Evolutionary conservation across 1,140 invertebrate species (phyloP).

Genomic region (Gonatopus flavifemur): DNA sequence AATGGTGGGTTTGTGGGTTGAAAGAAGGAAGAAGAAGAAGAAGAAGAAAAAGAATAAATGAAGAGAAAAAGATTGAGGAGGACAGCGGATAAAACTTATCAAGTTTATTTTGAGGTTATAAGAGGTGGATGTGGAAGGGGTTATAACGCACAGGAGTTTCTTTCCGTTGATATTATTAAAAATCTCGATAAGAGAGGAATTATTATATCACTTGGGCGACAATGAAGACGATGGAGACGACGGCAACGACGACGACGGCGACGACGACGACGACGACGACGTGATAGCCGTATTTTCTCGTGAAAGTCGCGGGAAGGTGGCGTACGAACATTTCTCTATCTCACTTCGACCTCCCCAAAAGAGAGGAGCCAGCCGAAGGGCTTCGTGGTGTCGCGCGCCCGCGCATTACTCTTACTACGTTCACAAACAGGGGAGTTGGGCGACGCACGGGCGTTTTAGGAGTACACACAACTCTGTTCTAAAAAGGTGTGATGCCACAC

Average conservation of each 20-base stretch:
- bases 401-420: constrained; percentile 43
- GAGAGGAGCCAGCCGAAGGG: background rate
- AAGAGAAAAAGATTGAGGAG: too few relatives aligned
- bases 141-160: too few relatives aligned
- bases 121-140: too few relatives aligned
- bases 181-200: too few relatives aligned
- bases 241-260: background rate
- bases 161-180: too few relatives aligned
- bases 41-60: too few relatives aligned
- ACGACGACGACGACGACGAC: background rate
- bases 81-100: too few relatives aligned
- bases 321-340: constrained; percentile 26
- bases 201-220: constrained; percentile 1
- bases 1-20: too few relatives aligned
- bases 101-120: too few relatives aligned
- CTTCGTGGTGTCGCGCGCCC: constrained; percentile 23
- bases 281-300: constrained; percentile 2
- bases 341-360: constrained; percentile 9
- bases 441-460: background rate
- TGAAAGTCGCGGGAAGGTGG: constrained; percentile 16
- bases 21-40: too few relatives aligned
- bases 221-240: background rate
- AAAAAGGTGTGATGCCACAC: too few relatives aligned
- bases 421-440: constrained; percentile 18
- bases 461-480: too few relatives aligned